Percentiles rank a stretch among this genome's conserved stretches.
Conservation (phyloP, 2,888 invertebrate species). For the Scaptomyza polygonia region DNA sequence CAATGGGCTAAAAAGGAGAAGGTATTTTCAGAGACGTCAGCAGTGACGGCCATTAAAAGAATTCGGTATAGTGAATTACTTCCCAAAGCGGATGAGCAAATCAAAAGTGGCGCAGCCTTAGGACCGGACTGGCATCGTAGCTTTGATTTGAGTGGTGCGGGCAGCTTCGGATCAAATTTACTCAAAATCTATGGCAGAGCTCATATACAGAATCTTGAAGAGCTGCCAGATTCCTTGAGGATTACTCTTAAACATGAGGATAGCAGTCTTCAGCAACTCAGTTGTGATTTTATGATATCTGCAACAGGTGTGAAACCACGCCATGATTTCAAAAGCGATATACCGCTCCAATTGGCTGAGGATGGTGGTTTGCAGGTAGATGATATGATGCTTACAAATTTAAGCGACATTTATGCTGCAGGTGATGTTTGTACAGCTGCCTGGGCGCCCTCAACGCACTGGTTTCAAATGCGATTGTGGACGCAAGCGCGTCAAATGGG, state of each 20-base stretch:
- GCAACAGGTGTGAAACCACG: constrained; percentile 96
- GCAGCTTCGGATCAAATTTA: constrained; percentile 1
- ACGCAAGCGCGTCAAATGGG: constrained; percentile 99
- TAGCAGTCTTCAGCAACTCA: constrained; percentile 87
- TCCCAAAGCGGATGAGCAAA: constrained; percentile 63
- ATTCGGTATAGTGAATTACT: constrained; percentile 88
- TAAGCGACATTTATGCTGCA: constrained; percentile 93
- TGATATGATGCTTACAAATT: constrained; percentile 92
- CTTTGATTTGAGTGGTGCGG: constrained; percentile 85
- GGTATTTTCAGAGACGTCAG: background rate
- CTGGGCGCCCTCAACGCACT: constrained; percentile 91
- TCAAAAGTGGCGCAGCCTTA: constrained; percentile 92
- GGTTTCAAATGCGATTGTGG: constrained; percentile 99
- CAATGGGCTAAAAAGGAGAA: constrained; percentile 70
- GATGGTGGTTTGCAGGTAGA: constrained; percentile 95
- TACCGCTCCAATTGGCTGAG: constrained; percentile 85
- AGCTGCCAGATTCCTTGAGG: constrained; percentile 86
- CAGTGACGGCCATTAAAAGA: constrained; percentile 85
- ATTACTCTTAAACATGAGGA: constrained; percentile 86
- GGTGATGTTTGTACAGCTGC: constrained; percentile 96
- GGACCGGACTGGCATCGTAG: constrained; percentile 98
- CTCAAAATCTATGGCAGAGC: constrained; percentile 87
- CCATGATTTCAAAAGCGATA: constrained; percentile 86
- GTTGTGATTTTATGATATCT: constrained; percentile 96
- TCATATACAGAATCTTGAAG: constrained; percentile 83